A percentile compares a stretch with the other conserved stretches of the same genome.
These are phyloP conservation scores for Torymus auratus DNA, from an alignment of 2,888 invertebrate genomes.

Conservation along the genomic window DNA sequence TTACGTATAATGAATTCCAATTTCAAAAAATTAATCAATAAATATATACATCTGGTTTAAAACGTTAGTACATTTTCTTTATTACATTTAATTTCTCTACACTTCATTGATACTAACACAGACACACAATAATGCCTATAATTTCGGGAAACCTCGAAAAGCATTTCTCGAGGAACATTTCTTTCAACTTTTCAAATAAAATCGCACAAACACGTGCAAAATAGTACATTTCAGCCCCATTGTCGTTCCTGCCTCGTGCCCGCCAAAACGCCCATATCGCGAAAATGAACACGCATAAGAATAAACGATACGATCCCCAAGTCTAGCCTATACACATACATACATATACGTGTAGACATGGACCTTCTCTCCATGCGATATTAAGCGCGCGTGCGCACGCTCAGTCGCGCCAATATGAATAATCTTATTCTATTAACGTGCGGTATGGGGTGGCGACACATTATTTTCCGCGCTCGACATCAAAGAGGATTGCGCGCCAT, in stretches of 20 bases:
- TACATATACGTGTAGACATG: too few relatives aligned
- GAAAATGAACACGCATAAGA: constrained; percentile 53
- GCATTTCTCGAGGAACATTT: constrained; percentile 6
- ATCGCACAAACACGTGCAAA: constrained; percentile 26
- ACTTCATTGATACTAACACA: too few relatives aligned
- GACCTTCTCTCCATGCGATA: constrained; percentile 13
- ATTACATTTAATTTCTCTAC: too few relatives aligned
- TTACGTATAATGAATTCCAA: too few relatives aligned
- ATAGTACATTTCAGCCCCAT: constrained; percentile 16
- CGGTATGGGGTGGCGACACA: constrained; percentile 56
- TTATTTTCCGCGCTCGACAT: constrained; percentile 75
- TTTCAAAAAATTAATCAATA: too few relatives aligned
- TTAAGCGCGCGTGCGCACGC: constrained; percentile 47
- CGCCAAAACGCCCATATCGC: constrained; percentile 28
- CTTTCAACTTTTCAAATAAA: constrained; percentile 1
- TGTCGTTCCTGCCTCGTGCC: constrained; percentile 6
- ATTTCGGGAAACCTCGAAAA: background rate
- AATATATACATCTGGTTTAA: too few relatives aligned
- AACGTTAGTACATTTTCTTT: too few relatives aligned
- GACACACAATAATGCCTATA: background rate
- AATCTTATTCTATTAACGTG: constrained; percentile 74
- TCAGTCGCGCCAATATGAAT: constrained; percentile 62
- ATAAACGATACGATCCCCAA: constrained; percentile 44
- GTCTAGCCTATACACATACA: too few relatives aligned
- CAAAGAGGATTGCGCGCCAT: constrained; percentile 75